Percentiles rank a stretch among this genome's conserved stretches.
These are phyloP conservation scores for Nyctereutes procyonoides DNA, from an alignment of 2,113 vertebrate species.

Conservation along the genomic window DNA sequence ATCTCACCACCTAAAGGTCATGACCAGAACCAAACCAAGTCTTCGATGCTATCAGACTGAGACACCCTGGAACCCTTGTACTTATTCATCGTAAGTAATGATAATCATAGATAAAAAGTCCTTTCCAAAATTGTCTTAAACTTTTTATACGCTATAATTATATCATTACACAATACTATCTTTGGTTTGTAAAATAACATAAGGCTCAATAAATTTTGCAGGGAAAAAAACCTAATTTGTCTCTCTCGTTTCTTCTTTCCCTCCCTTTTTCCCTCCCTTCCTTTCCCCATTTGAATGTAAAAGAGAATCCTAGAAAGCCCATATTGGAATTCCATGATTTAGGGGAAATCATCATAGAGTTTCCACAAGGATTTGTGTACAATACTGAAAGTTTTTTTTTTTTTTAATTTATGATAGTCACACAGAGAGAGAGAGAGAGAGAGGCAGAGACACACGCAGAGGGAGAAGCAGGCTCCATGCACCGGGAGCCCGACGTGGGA, in stretches of 20 bases:
- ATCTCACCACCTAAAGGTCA: background rate
- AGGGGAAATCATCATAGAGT: background rate
- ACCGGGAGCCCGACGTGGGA: too few species aligned
- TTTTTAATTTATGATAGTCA: too few species aligned
- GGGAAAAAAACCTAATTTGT: background rate
- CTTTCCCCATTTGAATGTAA: background rate
- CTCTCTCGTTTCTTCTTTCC: background rate
- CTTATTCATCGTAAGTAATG: background rate
- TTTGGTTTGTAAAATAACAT: background rate
- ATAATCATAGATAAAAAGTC: background rate
- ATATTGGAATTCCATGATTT: background rate
- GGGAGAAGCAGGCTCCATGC: too few species aligned
- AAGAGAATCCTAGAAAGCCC: background rate
- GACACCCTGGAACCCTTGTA: background rate
- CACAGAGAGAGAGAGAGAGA: too few species aligned
- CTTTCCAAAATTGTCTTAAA: background rate
- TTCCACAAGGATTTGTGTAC: background rate
- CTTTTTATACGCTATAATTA: background rate
- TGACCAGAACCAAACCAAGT: background rate
- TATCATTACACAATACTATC: background rate
- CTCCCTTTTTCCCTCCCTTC: background rate
- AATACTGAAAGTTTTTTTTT: background rate
- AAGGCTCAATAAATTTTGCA: background rate
- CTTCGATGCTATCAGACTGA: background rate
- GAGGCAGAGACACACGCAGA: too few species aligned